Base-by-base conservation (phyloP, 2,888 invertebrate species). In the Leptopterna dolabrata region DNA sequence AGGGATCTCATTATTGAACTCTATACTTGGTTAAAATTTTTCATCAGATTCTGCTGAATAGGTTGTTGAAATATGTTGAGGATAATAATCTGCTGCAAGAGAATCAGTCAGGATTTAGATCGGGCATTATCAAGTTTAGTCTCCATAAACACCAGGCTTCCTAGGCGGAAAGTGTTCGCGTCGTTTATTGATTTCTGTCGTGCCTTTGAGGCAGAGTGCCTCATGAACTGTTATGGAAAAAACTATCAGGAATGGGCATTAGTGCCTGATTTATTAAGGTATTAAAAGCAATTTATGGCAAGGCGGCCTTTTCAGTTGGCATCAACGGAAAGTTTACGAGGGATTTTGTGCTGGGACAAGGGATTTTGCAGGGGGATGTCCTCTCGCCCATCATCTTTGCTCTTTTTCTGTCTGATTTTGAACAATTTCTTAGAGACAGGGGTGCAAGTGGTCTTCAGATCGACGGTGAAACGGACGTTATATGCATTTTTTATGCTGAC, bases 361-460 rank as follows among this genome's bases (percentile, higher is more conserved):
- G 82, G 29, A 82, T 82, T 41, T 82, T 82, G 63, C 82, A 82
- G 19, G 70, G 82, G 9, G 82, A 80, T 27, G 29, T 47, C 11
- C 29, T 80, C 27, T 80, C 45, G 13, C 80, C 80, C 7, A 29
- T 47, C 19, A 14, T 82, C 19, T 82, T 63, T 30, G 27, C 82
- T 11, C 14, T 63, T 6, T 82, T 63, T 63, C 24, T 70, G 24
- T 1, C 82, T 6, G 82, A 82, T 24, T 82, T 82, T 63, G 36
- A 82, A 36, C n/a, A 7, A 14, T 41, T 70, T n/a, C 63, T 82
- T 4, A 51, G 82, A 16, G 29, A 43, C 11, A 43, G 43, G 19
- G n/a, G 19, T 41, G 19, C 19, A 76, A 76, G 70, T 24, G 83
- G 83, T n/a, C 27, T 83, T n/a, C 27, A 29, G 7, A 14, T 83